Percentiles rank a stretch among this genome's conserved stretches.
Conservation (phyloP, 2,797 vertebrate species). For the Pseudotriccus pelzelni region DNA sequence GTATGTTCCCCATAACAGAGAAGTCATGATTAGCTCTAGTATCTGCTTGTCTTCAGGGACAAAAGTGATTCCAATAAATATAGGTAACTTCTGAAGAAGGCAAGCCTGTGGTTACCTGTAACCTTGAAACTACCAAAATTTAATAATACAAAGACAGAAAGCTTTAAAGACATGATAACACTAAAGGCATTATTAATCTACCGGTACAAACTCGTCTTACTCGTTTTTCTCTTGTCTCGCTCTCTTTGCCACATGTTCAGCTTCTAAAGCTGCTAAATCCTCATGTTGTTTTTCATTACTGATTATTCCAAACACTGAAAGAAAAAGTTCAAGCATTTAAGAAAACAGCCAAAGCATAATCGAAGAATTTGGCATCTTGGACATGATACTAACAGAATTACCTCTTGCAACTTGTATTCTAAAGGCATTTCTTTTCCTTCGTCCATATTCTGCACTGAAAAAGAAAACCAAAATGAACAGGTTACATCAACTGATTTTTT, state of each 20-base stretch:
- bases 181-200: background rate
- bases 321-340: background rate
- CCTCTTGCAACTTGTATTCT: slow-evolving; percentile 95
- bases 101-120: background rate
- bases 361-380: background rate
- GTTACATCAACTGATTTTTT: background rate
- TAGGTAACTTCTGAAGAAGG: background rate
- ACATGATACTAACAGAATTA: slow-evolving; percentile 50
- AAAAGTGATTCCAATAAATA: background rate
- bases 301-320: slow-evolving; percentile 84
- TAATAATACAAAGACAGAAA: background rate
- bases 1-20: background rate
- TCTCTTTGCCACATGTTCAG: slow-evolving; percentile 86
- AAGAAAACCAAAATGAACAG: background rate
- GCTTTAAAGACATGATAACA: background rate
- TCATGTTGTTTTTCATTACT: slow-evolving; percentile 75
- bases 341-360: background rate
- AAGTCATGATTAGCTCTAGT: background rate
- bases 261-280: slow-evolving; percentile 78
- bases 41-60: background rate
- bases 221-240: slow-evolving; percentile 78
- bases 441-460: slow-evolving; percentile 88
- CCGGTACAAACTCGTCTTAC: slow-evolving; percentile 66
- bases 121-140: background rate
- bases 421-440: slow-evolving; percentile 93